These are phyloP conservation scores for Nasonovia ribisnigri DNA, from an alignment of 2,888 invertebrate genomes.

Conservation along the genomic window DNA sequence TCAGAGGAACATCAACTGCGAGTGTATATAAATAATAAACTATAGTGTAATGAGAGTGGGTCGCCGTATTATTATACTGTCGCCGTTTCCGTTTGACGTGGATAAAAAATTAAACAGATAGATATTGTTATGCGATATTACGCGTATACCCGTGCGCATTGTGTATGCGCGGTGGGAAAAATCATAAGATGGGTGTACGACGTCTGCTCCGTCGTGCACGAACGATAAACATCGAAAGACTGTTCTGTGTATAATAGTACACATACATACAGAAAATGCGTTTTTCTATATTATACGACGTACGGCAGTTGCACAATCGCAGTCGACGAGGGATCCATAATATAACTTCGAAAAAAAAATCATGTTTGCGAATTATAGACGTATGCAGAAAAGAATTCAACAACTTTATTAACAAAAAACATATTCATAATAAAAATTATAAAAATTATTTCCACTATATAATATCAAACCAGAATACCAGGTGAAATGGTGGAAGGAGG, in stretches of 20 bases:
- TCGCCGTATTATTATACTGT: conserved; percentile 10
- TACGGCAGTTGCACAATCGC: neutral
- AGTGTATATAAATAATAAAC: neutral
- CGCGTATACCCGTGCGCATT: neutral
- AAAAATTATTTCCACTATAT: neutral
- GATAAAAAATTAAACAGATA: conserved; percentile 19
- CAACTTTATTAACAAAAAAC: neutral
- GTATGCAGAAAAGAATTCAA: neutral
- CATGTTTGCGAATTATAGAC: neutral
- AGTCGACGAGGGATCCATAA: neutral
- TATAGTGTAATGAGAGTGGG: neutral
- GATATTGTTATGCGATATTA: neutral
- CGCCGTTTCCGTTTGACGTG: conserved; percentile 22
- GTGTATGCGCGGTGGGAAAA: neutral
- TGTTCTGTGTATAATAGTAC: neutral
- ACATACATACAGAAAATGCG: neutral
- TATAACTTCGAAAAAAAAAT: neutral
- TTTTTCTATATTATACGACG: neutral
- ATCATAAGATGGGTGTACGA: neutral
- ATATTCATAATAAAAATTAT: neutral
- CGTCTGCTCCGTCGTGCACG: neutral
- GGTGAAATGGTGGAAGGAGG: neutral
- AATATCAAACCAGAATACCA: neutral
- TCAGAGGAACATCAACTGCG: neutral
- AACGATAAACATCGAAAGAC: conserved; percentile 5